These are phyloP conservation scores for Danio tinwini DNA, from an alignment of 2,797 vertebrate species.

Conservation along the genomic window DNA sequence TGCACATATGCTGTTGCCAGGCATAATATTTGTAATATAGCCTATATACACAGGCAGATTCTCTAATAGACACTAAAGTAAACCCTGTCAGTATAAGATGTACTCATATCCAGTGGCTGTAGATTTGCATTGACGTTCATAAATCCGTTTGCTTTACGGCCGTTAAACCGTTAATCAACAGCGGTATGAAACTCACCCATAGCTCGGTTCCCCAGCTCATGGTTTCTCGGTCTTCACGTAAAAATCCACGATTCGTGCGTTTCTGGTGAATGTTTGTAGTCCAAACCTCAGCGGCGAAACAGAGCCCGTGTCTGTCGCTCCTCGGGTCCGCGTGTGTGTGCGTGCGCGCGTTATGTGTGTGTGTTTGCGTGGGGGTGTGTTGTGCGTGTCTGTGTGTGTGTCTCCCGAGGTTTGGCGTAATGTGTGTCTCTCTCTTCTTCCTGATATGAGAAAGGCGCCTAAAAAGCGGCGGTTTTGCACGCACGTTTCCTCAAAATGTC, in stretches of 20 bases:
- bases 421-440: constrained; percentile 15
- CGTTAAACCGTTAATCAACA: constrained; percentile 52
- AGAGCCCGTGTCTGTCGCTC: constrained; percentile 7
- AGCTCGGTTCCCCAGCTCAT: constrained; percentile 87
- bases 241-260: constrained; percentile 77
- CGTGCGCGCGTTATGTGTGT: constrained; percentile 29
- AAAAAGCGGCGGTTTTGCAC: not conserved
- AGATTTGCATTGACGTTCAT: not conserved
- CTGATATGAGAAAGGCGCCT: constrained; percentile 7
- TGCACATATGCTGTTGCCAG: not conserved
- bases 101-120: not conserved
- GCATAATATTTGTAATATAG: not conserved
- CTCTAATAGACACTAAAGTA: not conserved
- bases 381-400: too few relatives aligned
- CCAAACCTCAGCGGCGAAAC: constrained; percentile 58
- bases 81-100: not conserved
- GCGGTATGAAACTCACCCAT: constrained; percentile 75
- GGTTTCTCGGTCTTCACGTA: constrained; percentile 76
- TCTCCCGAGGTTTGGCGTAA: constrained; percentile 8
- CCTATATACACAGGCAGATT: not conserved
- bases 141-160: not conserved
- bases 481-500: constrained; percentile 66
- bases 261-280: constrained; percentile 50
- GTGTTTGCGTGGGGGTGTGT: constrained; percentile 32
- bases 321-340: not conserved